These are phyloP conservation scores for Gymnocheta viridis DNA, from an alignment of 2,888 invertebrate species.

Conservation along the genomic window DNA sequence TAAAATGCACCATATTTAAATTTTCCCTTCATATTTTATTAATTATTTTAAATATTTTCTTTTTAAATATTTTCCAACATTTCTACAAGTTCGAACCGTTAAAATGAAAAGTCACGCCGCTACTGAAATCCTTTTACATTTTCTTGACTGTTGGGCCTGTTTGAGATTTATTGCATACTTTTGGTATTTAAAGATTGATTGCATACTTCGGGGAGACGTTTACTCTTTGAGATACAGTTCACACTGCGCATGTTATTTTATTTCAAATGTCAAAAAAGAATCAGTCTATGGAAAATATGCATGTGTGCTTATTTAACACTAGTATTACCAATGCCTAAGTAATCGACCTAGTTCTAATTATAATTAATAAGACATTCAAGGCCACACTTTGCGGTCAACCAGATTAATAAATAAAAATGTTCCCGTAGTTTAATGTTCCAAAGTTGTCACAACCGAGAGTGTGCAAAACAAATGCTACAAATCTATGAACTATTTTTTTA, in stretches of 20 bases:
- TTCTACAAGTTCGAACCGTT: slow-evolving; percentile 36
- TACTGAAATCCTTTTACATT: slow-evolving; percentile 45
- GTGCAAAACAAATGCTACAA: too few relatives aligned
- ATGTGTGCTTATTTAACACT: not conserved
- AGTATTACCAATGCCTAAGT: slow-evolving; percentile 24
- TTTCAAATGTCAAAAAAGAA: not conserved
- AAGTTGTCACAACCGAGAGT: too few relatives aligned
- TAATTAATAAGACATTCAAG: too few relatives aligned
- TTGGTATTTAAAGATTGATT: slow-evolving; percentile 41
- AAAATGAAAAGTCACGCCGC: slow-evolving; percentile 51
- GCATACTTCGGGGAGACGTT: slow-evolving; percentile 64
- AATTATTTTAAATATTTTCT: slow-evolving; percentile 6
- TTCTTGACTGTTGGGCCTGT: slow-evolving; percentile 10
- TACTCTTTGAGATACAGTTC: not conserved
- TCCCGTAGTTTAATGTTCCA: too few relatives aligned
- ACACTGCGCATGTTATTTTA: slow-evolving; percentile 60
- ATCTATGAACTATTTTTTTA: too few relatives aligned
- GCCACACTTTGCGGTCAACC: too few relatives aligned
- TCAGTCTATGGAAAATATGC: slow-evolving; percentile 9
- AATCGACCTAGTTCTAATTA: too few relatives aligned
- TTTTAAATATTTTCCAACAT: not conserved
- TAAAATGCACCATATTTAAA: slow-evolving; percentile 30
- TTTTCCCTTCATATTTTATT: not conserved
- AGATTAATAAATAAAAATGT: too few relatives aligned
- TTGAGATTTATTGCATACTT: slow-evolving; percentile 61